A percentile compares a stretch with the other conserved stretches of the same genome.
phyloP scores from a whole-genome alignment of 2,888 invertebrate species.

The Amblyteles armatorius region DNA sequence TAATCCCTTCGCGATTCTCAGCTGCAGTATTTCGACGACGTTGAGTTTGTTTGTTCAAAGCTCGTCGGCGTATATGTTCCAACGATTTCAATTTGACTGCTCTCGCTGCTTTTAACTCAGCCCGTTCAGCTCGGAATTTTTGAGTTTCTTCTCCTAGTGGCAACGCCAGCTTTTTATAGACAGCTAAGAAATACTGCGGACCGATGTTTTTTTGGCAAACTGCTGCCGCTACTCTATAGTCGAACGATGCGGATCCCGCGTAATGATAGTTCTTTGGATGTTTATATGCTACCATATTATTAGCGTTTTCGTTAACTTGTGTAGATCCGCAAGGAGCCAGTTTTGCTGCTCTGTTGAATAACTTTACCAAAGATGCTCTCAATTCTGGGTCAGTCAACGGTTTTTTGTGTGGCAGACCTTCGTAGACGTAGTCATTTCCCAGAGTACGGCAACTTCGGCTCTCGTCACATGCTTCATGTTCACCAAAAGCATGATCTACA shows the following conservation, averaged over 20 bases:
- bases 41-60: constrained; percentile 27
- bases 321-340: too few species aligned
- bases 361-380: too few species aligned
- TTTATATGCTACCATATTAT: too few species aligned
- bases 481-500: constrained; percentile 18
- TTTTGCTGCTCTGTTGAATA: too few species aligned
- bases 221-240: too few species aligned
- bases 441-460: constrained; percentile 24
- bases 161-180: constrained; percentile 29
- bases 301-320: too few species aligned
- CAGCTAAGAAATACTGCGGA: constrained; percentile 9
- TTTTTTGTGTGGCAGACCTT: too few species aligned
- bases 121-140: constrained; percentile 25
- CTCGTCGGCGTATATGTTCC: constrained; percentile 26
- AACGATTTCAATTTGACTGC: constrained; percentile 31
- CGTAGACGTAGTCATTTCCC: neutral
- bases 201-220: constrained; percentile 2
- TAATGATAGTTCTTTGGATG: too few species aligned
- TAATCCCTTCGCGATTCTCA: constrained; percentile 52
- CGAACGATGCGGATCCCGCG: too few species aligned
- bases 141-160: constrained; percentile 21
- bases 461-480: constrained; percentile 8
- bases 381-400: too few species aligned
- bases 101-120: constrained; percentile 26
- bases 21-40: constrained; percentile 34